A percentile compares a stretch with the other conserved stretches of the same genome.
These are phyloP conservation scores for Hydropsyche tenuis DNA, from an alignment of 1,140 invertebrate species.

Conservation along the genomic window DNA sequence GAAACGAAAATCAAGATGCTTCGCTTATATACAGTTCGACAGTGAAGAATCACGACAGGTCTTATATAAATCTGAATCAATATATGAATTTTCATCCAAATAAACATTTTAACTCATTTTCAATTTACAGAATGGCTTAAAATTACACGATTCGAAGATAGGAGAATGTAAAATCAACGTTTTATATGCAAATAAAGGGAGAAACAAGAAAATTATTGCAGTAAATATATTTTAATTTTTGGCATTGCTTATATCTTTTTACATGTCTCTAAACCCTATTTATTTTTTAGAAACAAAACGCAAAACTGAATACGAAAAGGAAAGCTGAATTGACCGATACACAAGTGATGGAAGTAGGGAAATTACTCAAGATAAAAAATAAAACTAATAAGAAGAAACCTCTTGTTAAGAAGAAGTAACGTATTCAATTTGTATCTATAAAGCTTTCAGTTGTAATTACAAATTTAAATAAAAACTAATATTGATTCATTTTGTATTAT, in stretches of 20 bases:
- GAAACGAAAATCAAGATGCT: slow-evolving; percentile 54
- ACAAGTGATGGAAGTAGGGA: slow-evolving; percentile 3
- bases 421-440: too few relatives aligned
- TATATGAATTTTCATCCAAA: too few relatives aligned
- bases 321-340: slow-evolving; percentile 24
- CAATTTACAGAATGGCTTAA: slow-evolving; percentile 60
- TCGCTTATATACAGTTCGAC: slow-evolving; percentile 59
- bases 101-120: slow-evolving; percentile 9
- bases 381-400: slow-evolving; percentile 41
- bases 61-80: slow-evolving; percentile 30
- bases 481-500: too few relatives aligned
- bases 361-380: slow-evolving; percentile 25
- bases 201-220: slow-evolving; percentile 28
- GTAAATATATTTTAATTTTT: slow-evolving; percentile 36
- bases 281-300: slow-evolving; percentile 43
- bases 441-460: too few relatives aligned
- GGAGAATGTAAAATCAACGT: slow-evolving; percentile 59
- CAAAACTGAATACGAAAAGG: slow-evolving; percentile 28
- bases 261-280: background rate
- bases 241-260: background rate
- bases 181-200: slow-evolving; percentile 53
- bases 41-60: slow-evolving; percentile 59
- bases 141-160: slow-evolving; percentile 56
- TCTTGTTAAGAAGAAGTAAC: too few relatives aligned
- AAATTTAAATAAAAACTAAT: too few relatives aligned